Evolutionary conservation across 2,888 invertebrate genomes (phyloP).

Genomic region (Rhaphigaster nebulosa): DNA sequence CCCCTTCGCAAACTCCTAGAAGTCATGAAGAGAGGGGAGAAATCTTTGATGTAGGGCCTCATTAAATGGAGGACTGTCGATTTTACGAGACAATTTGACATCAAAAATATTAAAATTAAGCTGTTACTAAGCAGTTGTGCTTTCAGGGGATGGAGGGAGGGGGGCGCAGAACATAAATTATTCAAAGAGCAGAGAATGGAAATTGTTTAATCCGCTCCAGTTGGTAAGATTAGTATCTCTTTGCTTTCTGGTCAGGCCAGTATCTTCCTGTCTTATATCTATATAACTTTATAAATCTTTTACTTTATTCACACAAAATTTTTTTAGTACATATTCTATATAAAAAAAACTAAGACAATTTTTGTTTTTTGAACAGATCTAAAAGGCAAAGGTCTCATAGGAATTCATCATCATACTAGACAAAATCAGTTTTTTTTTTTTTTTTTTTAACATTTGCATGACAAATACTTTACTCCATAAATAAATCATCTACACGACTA

Average conservation of each 20-base stretch:
- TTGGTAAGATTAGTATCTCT: conserved; percentile 22
- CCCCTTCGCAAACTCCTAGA: background rate
- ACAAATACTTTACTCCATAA: too few relatives aligned
- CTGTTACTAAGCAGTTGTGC: conserved; percentile 55
- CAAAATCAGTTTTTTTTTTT: too few relatives aligned
- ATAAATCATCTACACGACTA: too few relatives aligned
- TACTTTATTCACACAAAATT: background rate
- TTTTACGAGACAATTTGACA: conserved; percentile 43
- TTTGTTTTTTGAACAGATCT: too few relatives aligned
- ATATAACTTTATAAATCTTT: background rate
- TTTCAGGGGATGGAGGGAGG: background rate
- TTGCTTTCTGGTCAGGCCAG: background rate
- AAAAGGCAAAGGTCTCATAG: too few relatives aligned
- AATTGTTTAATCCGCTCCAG: conserved; percentile 42
- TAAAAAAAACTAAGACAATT: too few relatives aligned
- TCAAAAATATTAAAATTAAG: conserved; percentile 56
- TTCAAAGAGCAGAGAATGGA: conserved; percentile 43
- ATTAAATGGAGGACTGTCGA: conserved; percentile 28
- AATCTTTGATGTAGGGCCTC: conserved; percentile 30
- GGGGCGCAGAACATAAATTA: background rate
- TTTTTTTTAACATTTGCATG: too few relatives aligned
- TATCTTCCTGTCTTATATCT: background rate
- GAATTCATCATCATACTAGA: too few relatives aligned
- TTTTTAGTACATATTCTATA: too few relatives aligned
- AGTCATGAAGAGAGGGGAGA: background rate